Evolutionary conservation across 64 coral and sea anemone genomes (phyloP), one percentile per base, ranked within the genome.

Genomic region (Stichodactyla mertensii): DNA sequence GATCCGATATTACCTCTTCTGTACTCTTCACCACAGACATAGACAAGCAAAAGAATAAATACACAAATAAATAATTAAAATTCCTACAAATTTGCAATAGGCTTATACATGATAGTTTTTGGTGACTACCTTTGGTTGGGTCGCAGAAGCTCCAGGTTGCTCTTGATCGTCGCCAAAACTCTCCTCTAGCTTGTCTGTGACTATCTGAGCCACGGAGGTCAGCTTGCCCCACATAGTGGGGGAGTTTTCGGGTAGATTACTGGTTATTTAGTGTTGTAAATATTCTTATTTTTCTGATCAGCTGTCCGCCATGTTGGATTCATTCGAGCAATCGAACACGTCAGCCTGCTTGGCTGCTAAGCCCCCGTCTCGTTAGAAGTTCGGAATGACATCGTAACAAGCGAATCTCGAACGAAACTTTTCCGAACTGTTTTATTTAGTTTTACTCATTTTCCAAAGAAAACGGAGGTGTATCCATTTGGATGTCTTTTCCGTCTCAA

Each of bases 101-200:
- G 16, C 4, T 66, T n/a, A n/a, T 66, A 22, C 18, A n/a, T 66
- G 6, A 66, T n/a, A 66, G 62, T 1, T 66, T 1, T 5, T n/a
- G 62, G 18, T n/a, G 62, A 95, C 71, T 84, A 86, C 89, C 89
- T 88, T 55, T 18, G 8, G 36, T 4, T 62, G 53, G 3, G 67
- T 19, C n/a, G 85, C 16, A 69, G 51, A 82, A 20, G 88, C 51
- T 15, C 81, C 82, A 61, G 69, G 57, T 23, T 90, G 69, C 22
- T 23, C 71, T 26, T 67, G 90, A 83, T 92, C 88, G 27, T 96
- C 94, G 19, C 94, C 94, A 22, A 96, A 87, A 27, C 90, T 92
- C 79, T 96, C 94, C 52, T 96, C 94, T 20, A 96, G 77, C 45
- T 96, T 96, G 31, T 96, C 94, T 83, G 88, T 90, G 61, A 96